phyloP scores from a whole-genome alignment of 2,888 invertebrate species.

The Orthonychiurus folsomi region DNA sequence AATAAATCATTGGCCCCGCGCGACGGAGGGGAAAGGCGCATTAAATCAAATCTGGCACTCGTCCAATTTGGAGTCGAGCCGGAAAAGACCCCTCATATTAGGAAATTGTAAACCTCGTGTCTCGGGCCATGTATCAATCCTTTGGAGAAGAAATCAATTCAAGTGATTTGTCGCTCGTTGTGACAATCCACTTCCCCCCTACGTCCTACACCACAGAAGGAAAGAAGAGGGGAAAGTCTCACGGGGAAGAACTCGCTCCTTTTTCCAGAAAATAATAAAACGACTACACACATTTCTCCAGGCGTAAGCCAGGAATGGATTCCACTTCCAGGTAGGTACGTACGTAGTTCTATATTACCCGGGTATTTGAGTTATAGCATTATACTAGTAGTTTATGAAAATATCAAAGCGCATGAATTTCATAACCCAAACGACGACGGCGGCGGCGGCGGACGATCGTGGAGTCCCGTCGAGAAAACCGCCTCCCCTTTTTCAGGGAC shows the following conservation, averaged over 20 bases:
- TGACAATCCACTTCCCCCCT: too few relatives aligned
- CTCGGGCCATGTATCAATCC: too few relatives aligned
- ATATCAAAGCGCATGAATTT: neutral
- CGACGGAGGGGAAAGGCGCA: too few relatives aligned
- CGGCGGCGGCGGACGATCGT: too few relatives aligned
- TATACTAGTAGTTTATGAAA: neutral
- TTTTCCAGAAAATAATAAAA: neutral
- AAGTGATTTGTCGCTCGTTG: neutral
- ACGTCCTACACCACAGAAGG: neutral
- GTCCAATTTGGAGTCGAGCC: too few relatives aligned
- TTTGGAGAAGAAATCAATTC: constrained; percentile 1
- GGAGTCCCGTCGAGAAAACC: neutral
- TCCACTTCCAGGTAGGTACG: neutral
- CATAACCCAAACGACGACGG: too few relatives aligned
- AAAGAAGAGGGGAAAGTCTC: neutral
- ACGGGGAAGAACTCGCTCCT: neutral
- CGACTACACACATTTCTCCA: neutral
- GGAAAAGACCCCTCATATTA: too few relatives aligned
- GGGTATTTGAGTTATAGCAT: neutral
- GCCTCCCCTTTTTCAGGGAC: neutral
- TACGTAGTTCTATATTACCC: neutral
- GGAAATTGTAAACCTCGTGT: too few relatives aligned
- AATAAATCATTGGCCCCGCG: too few relatives aligned
- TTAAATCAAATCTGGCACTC: too few relatives aligned
- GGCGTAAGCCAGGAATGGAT: too few relatives aligned